phyloP scores from a whole-genome alignment of 2,797 vertebrate species.

The Macroramphosus scolopax region DNA sequence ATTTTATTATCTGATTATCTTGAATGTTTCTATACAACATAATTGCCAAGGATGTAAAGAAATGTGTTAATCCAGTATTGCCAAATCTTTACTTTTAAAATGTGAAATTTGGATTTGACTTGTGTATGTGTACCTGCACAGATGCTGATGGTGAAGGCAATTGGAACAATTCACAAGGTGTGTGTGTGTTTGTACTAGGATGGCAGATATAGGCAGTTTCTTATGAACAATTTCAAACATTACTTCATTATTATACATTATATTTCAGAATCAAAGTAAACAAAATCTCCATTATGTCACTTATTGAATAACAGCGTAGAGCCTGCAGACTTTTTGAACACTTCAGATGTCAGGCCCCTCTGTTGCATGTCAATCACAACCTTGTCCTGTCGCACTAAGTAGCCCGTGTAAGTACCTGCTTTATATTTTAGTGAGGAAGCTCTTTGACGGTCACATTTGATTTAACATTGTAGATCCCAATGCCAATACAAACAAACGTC shows the following conservation, averaged over 20 bases:
- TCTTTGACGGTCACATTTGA: constrained; percentile 34
- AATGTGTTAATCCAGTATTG: constrained; percentile 29
- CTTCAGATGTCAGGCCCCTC: constrained; percentile 15
- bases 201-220: constrained; percentile 23
- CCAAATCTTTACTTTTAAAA: constrained; percentile 23
- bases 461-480: constrained; percentile 74
- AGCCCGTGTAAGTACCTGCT: constrained; percentile 17
- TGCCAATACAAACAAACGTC: constrained; percentile 90
- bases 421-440: constrained; percentile 6
- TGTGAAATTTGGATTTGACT: constrained; percentile 65
- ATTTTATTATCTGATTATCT: constrained; percentile 18
- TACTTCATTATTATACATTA: not conserved
- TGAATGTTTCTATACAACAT: constrained; percentile 16
- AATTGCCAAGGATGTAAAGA: constrained; percentile 16
- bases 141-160: constrained; percentile 84
- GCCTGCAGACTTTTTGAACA: constrained; percentile 38
- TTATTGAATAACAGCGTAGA: constrained; percentile 17
- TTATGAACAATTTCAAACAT: too few relatives aligned
- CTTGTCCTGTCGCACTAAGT: constrained; percentile 37
- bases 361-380: constrained; percentile 72
- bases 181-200: constrained; percentile 60
- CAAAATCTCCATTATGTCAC: constrained; percentile 78
- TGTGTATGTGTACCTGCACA: constrained; percentile 80
- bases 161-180: constrained; percentile 85
- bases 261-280: constrained; percentile 17